A percentile compares a stretch with the other conserved stretches of the same genome.
These are phyloP conservation scores for Campylomormyrus tamandua DNA, from an alignment of 2,113 vertebrate species.

Conservation along the genomic window DNA sequence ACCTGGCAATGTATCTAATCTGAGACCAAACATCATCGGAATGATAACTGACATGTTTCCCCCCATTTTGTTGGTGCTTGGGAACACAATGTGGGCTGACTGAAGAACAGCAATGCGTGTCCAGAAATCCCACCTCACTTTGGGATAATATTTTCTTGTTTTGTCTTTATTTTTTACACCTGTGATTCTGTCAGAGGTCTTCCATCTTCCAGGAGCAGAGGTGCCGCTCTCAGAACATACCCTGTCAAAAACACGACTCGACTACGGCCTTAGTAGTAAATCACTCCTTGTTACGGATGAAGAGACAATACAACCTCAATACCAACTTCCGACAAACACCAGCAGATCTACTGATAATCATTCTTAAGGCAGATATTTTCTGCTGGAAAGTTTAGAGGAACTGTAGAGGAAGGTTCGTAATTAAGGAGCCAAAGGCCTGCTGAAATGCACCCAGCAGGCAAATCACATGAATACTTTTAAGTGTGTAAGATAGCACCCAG, in stretches of 20 bases:
- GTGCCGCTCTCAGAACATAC: conserved; percentile 27
- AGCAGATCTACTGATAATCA: conserved; percentile 41
- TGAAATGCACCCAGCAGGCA: conserved; percentile 40
- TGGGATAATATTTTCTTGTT: conserved; percentile 43
- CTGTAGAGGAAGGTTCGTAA: conserved; percentile 49
- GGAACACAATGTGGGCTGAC: conserved; percentile 28
- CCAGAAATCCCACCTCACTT: conserved; percentile 8
- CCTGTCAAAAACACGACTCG: neutral
- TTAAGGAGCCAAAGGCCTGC: conserved; percentile 49
- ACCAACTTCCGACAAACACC: conserved; percentile 8
- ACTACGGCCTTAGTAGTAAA: neutral
- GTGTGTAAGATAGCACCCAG: conserved; percentile 56
- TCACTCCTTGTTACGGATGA: neutral
- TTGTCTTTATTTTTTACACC: conserved; percentile 41
- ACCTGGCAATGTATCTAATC: neutral
- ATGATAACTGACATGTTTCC: conserved; percentile 39
- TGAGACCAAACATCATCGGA: conserved; percentile 26
- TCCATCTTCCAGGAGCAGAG: conserved; percentile 50
- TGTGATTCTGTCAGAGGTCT: conserved; percentile 49
- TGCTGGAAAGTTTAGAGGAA: conserved; percentile 51
- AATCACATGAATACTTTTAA: conserved; percentile 61
- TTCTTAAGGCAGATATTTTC: conserved; percentile 60
- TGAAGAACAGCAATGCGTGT: conserved; percentile 9
- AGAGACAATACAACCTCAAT: neutral
- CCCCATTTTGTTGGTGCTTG: neutral